Conservation (phyloP, 1,140 invertebrate species). For the Musca domestica region DNA sequence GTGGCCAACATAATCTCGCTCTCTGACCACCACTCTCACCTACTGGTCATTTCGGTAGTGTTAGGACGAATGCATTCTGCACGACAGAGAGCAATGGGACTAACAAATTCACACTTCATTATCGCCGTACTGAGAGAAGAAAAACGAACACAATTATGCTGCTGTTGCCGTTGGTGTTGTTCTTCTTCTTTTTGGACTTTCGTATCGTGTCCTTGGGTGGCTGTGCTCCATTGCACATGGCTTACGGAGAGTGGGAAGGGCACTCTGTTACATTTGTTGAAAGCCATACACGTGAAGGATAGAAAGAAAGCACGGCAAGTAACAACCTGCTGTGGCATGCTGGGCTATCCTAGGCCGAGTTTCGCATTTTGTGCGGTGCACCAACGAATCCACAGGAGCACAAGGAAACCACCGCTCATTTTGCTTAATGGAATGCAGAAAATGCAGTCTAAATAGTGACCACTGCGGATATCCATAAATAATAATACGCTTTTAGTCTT, state of each 20-base stretch:
- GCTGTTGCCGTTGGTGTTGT: background rate
- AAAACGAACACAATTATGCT: background rate
- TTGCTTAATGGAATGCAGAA: background rate
- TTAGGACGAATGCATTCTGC: background rate
- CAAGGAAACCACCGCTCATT: background rate
- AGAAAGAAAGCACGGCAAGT: background rate
- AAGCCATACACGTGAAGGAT: background rate
- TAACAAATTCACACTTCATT: conserved; percentile 17
- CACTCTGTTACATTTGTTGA: background rate
- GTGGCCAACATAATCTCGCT: background rate
- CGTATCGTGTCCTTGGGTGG: too few relatives aligned
- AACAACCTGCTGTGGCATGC: background rate
- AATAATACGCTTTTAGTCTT: conserved; percentile 7
- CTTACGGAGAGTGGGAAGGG: background rate
- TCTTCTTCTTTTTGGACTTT: background rate
- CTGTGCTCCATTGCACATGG: background rate
- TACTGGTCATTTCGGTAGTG: background rate
- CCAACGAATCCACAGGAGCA: background rate
- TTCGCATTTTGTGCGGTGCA: conserved; percentile 12
- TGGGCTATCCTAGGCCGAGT: too few relatives aligned
- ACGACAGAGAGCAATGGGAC: background rate
- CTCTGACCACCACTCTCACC: background rate
- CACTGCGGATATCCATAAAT: conserved; percentile 17
- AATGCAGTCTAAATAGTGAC: background rate
- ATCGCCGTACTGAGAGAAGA: background rate